These are phyloP conservation scores for Homarus gammarus DNA, from an alignment of 2,888 invertebrate species.

Conservation along the genomic window DNA sequence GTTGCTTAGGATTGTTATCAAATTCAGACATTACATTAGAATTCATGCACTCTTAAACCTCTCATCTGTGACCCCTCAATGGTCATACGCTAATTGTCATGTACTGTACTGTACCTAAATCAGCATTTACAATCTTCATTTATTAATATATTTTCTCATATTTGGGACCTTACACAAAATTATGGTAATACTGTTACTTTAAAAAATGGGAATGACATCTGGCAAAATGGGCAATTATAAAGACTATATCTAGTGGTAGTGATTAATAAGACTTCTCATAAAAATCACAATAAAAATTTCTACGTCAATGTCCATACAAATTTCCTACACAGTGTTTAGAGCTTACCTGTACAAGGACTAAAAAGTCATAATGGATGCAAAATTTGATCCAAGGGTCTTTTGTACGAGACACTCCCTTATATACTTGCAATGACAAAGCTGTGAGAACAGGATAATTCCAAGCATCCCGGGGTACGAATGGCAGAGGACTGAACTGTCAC, in stretches of 20 bases:
- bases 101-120: constrained; percentile 29
- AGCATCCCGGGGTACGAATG: neutral
- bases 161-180: neutral
- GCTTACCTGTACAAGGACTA: constrained; percentile 16
- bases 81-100: neutral
- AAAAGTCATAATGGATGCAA: constrained; percentile 21
- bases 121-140: constrained; percentile 6
- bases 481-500: neutral
- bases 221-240: constrained; percentile 20
- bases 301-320: constrained; percentile 28
- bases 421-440: constrained; percentile 30
- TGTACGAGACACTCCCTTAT: constrained; percentile 23
- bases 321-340: constrained; percentile 13
- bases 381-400: constrained; percentile 31
- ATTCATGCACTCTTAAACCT: neutral
- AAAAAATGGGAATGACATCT: constrained; percentile 23
- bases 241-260: constrained; percentile 43
- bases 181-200: neutral
- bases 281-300: constrained; percentile 36
- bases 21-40: neutral
- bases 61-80: neutral
- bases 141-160: constrained; percentile 32
- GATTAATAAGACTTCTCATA: constrained; percentile 26
- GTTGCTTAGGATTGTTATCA: neutral
- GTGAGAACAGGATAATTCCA: constrained; percentile 1